Evolutionary conservation across 2,888 invertebrate genomes (phyloP), one percentile per base, ranked within the genome.

Genomic region (Epistrophe eligans): DNA sequence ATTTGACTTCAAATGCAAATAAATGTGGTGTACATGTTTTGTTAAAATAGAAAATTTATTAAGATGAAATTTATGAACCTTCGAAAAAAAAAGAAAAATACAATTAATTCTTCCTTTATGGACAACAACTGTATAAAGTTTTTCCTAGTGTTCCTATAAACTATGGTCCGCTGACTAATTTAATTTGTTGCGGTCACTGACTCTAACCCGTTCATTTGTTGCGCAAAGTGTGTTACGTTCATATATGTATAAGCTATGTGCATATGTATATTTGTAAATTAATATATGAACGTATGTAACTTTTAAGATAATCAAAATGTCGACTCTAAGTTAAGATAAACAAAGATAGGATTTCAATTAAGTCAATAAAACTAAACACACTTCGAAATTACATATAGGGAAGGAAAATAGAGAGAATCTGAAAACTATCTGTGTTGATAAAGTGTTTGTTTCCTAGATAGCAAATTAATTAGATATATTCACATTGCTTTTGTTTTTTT

Each of bases 121-220:
- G 48, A 8, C 9, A 9, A 19, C 24, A 7, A 13, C 3, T n/a
- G 3, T 43, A 64, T 45, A 45, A 64, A 28, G 0, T 11, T 7
- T 10, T 17, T 32, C 13, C 7, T 28, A n/a, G 6, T 32, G 1
- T 15, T 62, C 7, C 1, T 9, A n/a, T 15, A 40, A 40, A 35
- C 32, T 50, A 50, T 70, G 70, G 40, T 55, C 19, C 7, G 55
- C 55, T 70, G 40, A 55, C 1, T 55, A 55, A 52, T 70, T 38
- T 55, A 55, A 40, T 70, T 70, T 70, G n/a, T 17, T 70, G 24
- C 70, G 70, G 70, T 70, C 70, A 70, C 55, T 70, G 70, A 70
- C 70, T 55, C 10, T 40, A 70, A 38, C 10, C 52, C 13, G 3
- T 73, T 79, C 66, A 60, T 19, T 60, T 24, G 24, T 43, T 62